Conservation (phyloP, 2,113 vertebrate species). For the Melospiza melodia region DNA sequence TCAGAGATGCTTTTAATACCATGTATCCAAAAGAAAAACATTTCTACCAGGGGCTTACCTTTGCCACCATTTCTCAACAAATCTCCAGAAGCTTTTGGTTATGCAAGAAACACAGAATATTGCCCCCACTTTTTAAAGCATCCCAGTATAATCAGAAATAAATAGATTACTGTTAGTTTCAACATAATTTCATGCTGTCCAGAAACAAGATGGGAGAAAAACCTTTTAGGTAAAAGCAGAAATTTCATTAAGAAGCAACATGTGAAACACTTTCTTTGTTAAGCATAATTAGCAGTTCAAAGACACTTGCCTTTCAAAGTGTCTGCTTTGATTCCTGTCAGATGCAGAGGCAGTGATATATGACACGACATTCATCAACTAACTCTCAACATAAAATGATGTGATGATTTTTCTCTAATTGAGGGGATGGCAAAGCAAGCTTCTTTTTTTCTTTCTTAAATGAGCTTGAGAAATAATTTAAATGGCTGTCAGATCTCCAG, state of each 20-base stretch:
- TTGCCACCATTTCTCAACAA: background rate
- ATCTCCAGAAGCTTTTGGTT: background rate
- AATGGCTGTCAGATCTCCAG: background rate
- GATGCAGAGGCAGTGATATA: background rate
- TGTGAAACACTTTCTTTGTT: slow-evolving; percentile 15
- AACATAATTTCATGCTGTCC: background rate
- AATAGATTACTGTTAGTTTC: background rate
- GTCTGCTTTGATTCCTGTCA: slow-evolving; percentile 34
- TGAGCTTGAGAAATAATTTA: background rate
- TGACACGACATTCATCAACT: background rate
- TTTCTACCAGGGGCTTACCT: background rate
- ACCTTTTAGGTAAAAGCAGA: background rate
- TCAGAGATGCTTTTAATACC: background rate
- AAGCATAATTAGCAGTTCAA: slow-evolving; percentile 13
- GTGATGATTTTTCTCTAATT: slow-evolving; percentile 9
- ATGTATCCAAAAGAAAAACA: background rate
- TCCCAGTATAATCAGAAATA: background rate
- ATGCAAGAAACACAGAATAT: background rate
- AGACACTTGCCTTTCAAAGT: slow-evolving; percentile 6
- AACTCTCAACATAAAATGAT: background rate
- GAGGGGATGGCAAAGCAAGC: background rate
- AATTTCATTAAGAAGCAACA: background rate
- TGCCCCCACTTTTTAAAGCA: background rate
- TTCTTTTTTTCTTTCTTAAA: background rate
- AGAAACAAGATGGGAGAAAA: background rate